These are phyloP conservation scores for Fregata magnificens DNA, from an alignment of 2,113 vertebrate species.

Conservation along the genomic window DNA sequence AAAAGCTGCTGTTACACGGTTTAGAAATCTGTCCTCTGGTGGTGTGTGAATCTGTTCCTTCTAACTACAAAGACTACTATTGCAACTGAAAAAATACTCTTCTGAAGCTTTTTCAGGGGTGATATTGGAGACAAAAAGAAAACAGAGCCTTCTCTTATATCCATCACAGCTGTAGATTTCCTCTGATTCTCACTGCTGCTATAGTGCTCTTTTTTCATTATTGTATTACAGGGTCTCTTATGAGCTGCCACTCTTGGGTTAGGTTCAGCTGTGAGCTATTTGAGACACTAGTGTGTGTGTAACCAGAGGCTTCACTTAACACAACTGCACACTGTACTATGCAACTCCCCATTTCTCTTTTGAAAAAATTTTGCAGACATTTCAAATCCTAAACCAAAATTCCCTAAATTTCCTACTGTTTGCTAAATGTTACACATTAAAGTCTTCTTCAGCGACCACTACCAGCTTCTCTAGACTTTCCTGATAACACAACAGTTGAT, in stretches of 20 bases:
- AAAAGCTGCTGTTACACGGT: neutral
- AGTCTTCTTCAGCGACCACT: neutral
- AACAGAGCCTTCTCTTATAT: neutral
- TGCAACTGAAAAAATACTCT: neutral
- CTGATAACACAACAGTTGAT: neutral
- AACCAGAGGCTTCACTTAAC: constrained; percentile 17
- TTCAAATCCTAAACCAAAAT: neutral
- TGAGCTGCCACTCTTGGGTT: neutral
- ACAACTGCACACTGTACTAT: neutral
- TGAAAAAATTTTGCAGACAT: neutral
- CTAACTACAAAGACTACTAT: neutral
- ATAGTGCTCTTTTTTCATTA: neutral
- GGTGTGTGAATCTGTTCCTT: neutral
- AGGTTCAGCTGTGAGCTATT: neutral
- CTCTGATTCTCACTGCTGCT: neutral
- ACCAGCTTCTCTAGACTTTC: neutral
- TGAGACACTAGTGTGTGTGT: neutral
- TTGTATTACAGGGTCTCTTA: neutral
- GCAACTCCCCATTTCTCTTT: constrained; percentile 30
- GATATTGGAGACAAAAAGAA: neutral
- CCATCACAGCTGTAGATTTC: neutral
- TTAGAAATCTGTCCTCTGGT: neutral
- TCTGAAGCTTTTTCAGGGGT: neutral
- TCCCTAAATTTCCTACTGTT: neutral
- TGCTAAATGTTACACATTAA: neutral